phyloP scores from a whole-genome alignment of 2,888 invertebrate species.

The Drosophila lacicola region DNA sequence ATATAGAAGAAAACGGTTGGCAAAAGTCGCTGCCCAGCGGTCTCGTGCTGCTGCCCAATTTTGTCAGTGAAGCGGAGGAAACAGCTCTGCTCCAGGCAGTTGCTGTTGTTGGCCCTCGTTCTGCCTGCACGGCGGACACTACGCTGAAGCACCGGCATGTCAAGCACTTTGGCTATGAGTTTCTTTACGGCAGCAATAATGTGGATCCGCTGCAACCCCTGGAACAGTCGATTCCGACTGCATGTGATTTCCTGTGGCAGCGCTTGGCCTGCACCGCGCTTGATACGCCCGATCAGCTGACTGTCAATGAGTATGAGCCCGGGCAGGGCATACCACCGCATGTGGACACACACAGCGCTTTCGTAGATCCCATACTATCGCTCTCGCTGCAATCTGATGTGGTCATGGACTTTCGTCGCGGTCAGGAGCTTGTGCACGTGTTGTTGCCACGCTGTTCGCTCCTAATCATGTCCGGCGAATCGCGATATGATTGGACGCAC shows the following conservation, averaged over 20 bases:
- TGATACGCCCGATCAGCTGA: constrained; percentile 91
- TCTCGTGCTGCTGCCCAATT: constrained; percentile 89
- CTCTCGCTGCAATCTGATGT: constrained; percentile 92
- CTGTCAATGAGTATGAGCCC: constrained; percentile 92
- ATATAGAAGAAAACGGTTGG: constrained; percentile 73
- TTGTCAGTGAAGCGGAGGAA: constrained; percentile 91
- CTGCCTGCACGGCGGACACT: constrained; percentile 45
- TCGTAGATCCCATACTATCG: constrained; percentile 94
- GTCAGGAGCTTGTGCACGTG: constrained; percentile 87
- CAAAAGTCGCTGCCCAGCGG: constrained; percentile 88
- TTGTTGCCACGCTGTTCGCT: constrained; percentile 90
- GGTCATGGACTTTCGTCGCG: constrained; percentile 95
- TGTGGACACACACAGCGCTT: constrained; percentile 97
- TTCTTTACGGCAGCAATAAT: constrained; percentile 94
- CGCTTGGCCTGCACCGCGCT: constrained; percentile 81
- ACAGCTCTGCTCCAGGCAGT: constrained; percentile 87
- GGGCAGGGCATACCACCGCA: constrained; percentile 98
- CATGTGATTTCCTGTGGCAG: constrained; percentile 89
- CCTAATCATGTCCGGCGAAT: constrained; percentile 92
- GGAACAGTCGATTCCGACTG: constrained; percentile 88
- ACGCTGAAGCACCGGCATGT: constrained; percentile 93
- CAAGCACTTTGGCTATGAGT: constrained; percentile 96
- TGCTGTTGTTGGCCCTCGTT: constrained; percentile 84
- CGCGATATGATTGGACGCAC: constrained; percentile 94
- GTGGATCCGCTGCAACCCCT: constrained; percentile 91